Percentiles rank a stretch among this genome's conserved stretches.
These are phyloP conservation scores for Willowsia nigromaculata DNA, from an alignment of 2,888 invertebrate species.

Conservation along the genomic window DNA sequence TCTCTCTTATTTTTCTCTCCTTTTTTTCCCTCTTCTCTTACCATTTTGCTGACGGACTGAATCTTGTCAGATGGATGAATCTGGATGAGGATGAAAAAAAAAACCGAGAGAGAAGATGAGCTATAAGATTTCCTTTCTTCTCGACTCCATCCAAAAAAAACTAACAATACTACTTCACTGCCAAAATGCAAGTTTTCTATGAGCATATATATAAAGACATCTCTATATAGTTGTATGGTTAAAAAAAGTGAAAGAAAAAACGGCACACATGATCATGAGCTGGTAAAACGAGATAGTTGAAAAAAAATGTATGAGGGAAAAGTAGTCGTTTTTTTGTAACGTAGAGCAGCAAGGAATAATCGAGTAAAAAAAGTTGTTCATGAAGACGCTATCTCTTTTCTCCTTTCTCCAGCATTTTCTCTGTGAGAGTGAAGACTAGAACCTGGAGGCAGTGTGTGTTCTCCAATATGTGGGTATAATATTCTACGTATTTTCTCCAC, in stretches of 20 bases:
- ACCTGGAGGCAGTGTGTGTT: conserved; percentile 38
- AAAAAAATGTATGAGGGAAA: not conserved
- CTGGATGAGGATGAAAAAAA: conserved; percentile 30
- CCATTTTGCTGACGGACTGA: conserved; percentile 50
- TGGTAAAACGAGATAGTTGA: conserved; percentile 23
- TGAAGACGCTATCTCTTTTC: conserved; percentile 53
- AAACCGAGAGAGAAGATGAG: not conserved
- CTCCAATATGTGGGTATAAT: no score
- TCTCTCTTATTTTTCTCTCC: not conserved
- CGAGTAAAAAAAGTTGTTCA: conserved; percentile 57
- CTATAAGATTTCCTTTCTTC: not conserved
- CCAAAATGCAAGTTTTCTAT: no score
- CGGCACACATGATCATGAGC: not conserved
- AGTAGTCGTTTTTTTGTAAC: not conserved
- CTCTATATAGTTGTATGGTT: not conserved
- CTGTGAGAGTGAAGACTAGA: conserved; percentile 16
- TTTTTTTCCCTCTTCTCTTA: not conserved
- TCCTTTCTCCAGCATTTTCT: conserved; percentile 9
- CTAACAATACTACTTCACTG: not conserved
- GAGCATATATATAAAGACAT: not conserved
- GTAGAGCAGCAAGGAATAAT: not conserved
- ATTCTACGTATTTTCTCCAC: not conserved
- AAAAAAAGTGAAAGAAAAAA: not conserved
- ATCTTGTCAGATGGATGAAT: conserved; percentile 71
- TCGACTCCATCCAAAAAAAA: not conserved